Conservation (phyloP, 2,113 vertebrate species). For the Pteronura brasiliensis region DNA sequence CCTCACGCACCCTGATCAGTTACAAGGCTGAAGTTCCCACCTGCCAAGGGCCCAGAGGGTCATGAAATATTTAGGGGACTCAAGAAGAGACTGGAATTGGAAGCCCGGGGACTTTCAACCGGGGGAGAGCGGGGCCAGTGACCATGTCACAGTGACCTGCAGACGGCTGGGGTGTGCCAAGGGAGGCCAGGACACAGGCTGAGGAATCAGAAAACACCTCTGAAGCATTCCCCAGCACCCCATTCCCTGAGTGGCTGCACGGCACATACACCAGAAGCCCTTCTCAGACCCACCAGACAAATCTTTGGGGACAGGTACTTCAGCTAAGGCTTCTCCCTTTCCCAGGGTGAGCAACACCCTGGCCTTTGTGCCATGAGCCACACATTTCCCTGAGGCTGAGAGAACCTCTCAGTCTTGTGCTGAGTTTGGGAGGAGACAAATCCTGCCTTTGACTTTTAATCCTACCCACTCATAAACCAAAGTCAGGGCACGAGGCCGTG, state of each 20-base stretch:
- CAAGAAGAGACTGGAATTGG: neutral
- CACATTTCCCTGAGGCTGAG: neutral
- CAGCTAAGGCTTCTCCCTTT: neutral
- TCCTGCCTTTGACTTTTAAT: neutral
- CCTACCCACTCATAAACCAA: neutral
- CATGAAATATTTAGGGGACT: neutral
- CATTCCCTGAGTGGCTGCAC: neutral
- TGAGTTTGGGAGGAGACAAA: neutral
- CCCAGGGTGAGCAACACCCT: neutral
- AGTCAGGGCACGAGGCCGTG: neutral
- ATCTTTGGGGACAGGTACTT: too few species aligned
- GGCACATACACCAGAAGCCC: neutral
- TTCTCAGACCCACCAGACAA: neutral
- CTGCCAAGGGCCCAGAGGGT: neutral
- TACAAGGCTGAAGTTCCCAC: neutral
- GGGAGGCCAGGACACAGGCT: neutral
- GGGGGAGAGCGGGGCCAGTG: neutral
- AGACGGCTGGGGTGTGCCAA: neutral
- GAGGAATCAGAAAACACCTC: neutral
- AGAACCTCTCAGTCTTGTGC: neutral
- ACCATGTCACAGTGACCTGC: neutral
- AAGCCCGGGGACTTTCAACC: neutral
- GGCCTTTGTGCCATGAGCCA: neutral
- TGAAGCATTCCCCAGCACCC: neutral
- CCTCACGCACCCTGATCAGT: neutral